Base-by-base conservation (phyloP, 2,113 vertebrate genomes). In the Calyptomena viridis region DNA sequence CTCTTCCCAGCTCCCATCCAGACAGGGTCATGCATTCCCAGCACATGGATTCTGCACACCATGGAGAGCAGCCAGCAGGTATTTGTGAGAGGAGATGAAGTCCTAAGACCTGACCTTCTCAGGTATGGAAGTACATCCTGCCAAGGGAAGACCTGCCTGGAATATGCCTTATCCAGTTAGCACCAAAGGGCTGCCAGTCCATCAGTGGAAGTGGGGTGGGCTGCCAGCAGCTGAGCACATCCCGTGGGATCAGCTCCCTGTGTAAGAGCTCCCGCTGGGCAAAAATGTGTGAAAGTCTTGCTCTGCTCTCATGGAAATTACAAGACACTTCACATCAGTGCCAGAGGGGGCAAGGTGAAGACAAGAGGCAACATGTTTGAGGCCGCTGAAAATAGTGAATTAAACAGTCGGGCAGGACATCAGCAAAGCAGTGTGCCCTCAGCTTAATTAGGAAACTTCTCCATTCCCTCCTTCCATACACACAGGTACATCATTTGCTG, bases 341-440 rank as follows among this genome's bases (percentile, higher is more conserved):
- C 82, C 39, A 31, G 37, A 31, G n/a, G 35, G 40, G 72, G 59
- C 84, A 84, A 83, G 91, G 62, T 27, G 58, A 62, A 95, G 89
- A 46, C 89, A 66, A 85, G 93, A 95, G 79, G 56, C 63, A 93
- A 66, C 93, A n/a, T 53, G 87, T 49, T 72, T 53, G 59, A 82
- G 76, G 67, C 72, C 2, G 35, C 96, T 91, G 94, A 85, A 96
- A 97, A 95, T 39, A 93, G 94, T 49, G 56, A 83, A 84, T 95
- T 72, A 82, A 87, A 71, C 71, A 62, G 58, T 90, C 90, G 88
- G 73, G 92, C 60, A 42, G 90, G 47, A 85, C 85, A 68, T 50
- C 85, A 74, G 80, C 75, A 55, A 63, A 86, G 52, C 55, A 31
- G 18, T 49, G 40, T 76, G 74, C 62, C 84, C 75, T 76, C 84